Evolutionary conservation across 2,113 vertebrate genomes (phyloP).

Genomic region (Eurystomus gularis): DNA sequence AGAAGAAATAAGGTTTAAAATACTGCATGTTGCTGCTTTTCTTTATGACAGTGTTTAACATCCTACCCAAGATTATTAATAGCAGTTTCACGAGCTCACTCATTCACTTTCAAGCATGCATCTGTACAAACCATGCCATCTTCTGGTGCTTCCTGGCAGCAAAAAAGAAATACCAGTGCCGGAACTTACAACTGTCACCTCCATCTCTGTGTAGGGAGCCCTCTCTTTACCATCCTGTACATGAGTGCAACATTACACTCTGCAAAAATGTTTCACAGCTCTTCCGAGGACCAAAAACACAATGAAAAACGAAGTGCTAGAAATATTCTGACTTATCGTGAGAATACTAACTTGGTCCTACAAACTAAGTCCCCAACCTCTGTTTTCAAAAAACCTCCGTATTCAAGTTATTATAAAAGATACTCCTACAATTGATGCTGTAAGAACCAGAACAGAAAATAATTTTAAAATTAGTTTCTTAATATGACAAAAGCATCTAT

Average conservation of each 20-base stretch:
- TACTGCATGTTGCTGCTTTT: constrained; percentile 4
- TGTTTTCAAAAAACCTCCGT: background rate
- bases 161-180: constrained; percentile 48
- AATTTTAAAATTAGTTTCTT: background rate
- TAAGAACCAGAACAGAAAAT: background rate
- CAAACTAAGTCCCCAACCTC: background rate
- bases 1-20: constrained; percentile 13
- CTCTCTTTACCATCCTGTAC: background rate
- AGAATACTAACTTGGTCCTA: background rate
- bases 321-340: background rate
- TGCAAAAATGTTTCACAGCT: background rate
- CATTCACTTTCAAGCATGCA: constrained; percentile 55
- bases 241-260: background rate
- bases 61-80: constrained; percentile 70
- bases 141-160: constrained; percentile 81
- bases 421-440: background rate
- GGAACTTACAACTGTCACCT: constrained; percentile 43
- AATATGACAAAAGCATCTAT: background rate
- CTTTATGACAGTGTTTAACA: constrained; percentile 52
- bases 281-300: background rate
- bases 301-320: background rate
- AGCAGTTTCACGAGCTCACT: constrained; percentile 68
- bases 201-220: background rate
- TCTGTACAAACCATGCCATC: constrained; percentile 86
- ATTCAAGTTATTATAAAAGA: background rate